Conservation (phyloP, 2,888 invertebrate species). For the Amiota communis region DNA sequence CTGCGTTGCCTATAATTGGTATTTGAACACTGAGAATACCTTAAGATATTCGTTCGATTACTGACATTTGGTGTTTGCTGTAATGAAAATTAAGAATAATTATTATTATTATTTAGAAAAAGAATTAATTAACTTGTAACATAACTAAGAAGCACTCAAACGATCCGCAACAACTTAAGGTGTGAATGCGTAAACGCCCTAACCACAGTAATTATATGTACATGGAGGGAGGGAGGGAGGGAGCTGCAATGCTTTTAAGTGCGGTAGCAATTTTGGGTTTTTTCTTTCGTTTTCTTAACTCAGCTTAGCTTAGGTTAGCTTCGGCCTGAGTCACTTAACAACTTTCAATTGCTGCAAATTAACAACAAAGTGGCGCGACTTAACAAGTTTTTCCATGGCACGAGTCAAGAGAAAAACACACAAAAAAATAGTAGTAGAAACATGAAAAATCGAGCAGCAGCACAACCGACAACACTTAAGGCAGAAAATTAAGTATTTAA, state of each 20-base stretch:
- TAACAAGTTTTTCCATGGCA: conserved; percentile 41
- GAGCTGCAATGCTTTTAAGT: background rate
- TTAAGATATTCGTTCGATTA: conserved; percentile 45
- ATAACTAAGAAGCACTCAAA: conserved; percentile 34
- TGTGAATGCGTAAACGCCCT: conserved; percentile 32
- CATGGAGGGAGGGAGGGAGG: too few relatives aligned
- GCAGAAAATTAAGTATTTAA: too few relatives aligned
- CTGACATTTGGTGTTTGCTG: conserved; percentile 50
- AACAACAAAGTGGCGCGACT: conserved; percentile 34
- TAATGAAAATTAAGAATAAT: conserved; percentile 16
- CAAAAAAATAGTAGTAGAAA: background rate
- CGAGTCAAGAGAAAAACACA: background rate
- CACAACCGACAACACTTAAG: background rate
- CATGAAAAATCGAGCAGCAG: background rate
- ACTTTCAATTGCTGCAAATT: conserved; percentile 57
- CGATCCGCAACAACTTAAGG: conserved; percentile 39
- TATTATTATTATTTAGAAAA: conserved; percentile 6
- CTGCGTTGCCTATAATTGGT: conserved; percentile 76
- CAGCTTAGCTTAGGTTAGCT: too few relatives aligned
- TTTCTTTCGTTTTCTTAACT: background rate
- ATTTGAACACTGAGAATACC: conserved; percentile 48
- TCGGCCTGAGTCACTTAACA: conserved; percentile 56
- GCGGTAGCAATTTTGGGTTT: background rate
- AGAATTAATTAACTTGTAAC: conserved; percentile 41
- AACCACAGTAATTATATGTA: conserved; percentile 28